Evolutionary conservation across 2,888 invertebrate species (phyloP).

Genomic region (Stictocephala bisonia): DNA sequence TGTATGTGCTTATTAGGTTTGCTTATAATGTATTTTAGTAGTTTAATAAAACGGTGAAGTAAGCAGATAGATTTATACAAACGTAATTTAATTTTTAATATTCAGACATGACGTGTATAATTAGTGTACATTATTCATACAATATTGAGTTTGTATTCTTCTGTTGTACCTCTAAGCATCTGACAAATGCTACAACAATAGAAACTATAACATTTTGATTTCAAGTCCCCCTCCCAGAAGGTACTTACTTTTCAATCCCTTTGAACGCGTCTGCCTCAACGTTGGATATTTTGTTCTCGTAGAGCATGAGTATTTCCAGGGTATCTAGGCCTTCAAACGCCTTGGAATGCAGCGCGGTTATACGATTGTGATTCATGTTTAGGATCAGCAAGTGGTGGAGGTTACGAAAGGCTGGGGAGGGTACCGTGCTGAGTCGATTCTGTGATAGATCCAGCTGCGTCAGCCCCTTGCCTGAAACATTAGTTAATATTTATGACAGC

Average conservation of each 20-base stretch:
- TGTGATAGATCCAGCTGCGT: constrained; percentile 90
- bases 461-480: constrained; percentile 78
- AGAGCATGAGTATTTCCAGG: constrained; percentile 86
- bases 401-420: constrained; percentile 82
- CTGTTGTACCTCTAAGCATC: no score
- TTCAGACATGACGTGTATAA: no score
- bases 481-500: background rate
- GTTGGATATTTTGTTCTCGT: constrained; percentile 84
- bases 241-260: constrained; percentile 85
- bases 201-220: no score
- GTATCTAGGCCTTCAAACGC: constrained; percentile 91
- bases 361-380: constrained; percentile 90
- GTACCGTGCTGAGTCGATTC: constrained; percentile 83
- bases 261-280: constrained; percentile 87
- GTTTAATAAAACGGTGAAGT: no score
- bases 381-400: constrained; percentile 86
- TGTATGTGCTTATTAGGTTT: no score
- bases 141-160: no score
- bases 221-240: no score
- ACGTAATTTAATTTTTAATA: no score
- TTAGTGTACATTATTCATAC: no score
- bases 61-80: no score
- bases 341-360: constrained; percentile 79
- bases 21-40: no score
- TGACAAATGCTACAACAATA: no score